These are phyloP conservation scores for Agrilus biguttatus DNA, from an alignment of 2,888 invertebrate genomes.

Conservation along the genomic window DNA sequence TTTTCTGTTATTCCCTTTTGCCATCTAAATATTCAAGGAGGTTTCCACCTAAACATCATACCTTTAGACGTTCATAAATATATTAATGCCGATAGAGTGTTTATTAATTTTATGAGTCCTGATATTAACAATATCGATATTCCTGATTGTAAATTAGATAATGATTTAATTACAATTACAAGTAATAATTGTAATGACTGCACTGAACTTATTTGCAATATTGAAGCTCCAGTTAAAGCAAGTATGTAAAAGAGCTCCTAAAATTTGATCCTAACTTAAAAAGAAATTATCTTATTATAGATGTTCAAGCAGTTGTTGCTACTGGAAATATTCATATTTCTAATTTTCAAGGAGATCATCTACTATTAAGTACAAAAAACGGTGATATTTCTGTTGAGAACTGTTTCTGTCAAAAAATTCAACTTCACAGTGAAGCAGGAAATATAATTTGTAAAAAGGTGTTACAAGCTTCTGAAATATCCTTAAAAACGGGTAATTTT, in stretches of 20 bases:
- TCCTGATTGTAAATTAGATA: conserved; percentile 8
- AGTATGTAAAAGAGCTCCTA: conserved; percentile 14
- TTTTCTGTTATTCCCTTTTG: conserved; percentile 17
- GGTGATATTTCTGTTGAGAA: conserved; percentile 13
- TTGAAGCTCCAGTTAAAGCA: conserved; percentile 25
- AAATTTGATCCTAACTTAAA: not conserved
- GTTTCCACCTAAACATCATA: conserved; percentile 18
- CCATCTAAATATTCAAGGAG: conserved; percentile 19
- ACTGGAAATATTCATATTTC: conserved; percentile 18
- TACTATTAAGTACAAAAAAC: conserved; percentile 14
- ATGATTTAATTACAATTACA: conserved; percentile 14
- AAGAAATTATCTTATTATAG: conserved; percentile 10
- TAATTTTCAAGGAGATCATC: conserved; percentile 20
- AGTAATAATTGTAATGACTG: conserved; percentile 5
- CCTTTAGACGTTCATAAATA: conserved; percentile 24
- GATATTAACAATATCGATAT: not conserved
- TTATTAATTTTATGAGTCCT: conserved; percentile 12
- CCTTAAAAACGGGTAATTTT: conserved; percentile 8
- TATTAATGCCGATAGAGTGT: conserved; percentile 19
- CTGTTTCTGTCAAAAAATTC: conserved; percentile 10
- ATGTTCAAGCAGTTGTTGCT: conserved; percentile 17
- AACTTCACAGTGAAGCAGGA: conserved; percentile 10
- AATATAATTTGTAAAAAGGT: conserved; percentile 19
- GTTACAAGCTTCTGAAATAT: conserved; percentile 20
- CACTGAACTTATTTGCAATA: conserved; percentile 13